A percentile compares a stretch with the other conserved stretches of the same genome.
Evolutionary conservation across 1,140 invertebrate species (phyloP).

Genomic region (Paracyclopina nana): DNA sequence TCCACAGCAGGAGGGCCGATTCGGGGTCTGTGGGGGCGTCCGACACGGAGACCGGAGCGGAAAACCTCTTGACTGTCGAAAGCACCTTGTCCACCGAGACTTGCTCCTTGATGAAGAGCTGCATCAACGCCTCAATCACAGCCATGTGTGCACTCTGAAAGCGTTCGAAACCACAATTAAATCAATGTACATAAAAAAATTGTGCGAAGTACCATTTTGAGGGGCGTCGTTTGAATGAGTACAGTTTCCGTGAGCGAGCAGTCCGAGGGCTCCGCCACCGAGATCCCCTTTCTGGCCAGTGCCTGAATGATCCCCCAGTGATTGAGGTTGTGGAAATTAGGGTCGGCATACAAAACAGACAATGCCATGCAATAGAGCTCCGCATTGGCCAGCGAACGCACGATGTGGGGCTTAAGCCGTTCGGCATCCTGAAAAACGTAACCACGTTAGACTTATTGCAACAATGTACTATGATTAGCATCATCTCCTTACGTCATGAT

Average conservation of each 20-base stretch:
- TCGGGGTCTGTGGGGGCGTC: constrained; percentile 63
- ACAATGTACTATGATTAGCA: too few relatives aligned
- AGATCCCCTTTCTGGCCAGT: constrained; percentile 71
- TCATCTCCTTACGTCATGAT: constrained; percentile 53
- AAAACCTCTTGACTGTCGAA: too few relatives aligned
- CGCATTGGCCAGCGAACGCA: constrained; percentile 73
- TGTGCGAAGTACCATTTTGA: constrained; percentile 52
- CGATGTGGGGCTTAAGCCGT: constrained; percentile 77
- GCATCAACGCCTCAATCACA: constrained; percentile 92
- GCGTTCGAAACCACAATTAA: not conserved
- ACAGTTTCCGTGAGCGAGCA: constrained; percentile 80
- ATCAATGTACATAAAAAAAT: constrained; percentile 2
- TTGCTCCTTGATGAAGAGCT: constrained; percentile 77
- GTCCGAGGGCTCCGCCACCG: constrained; percentile 59
- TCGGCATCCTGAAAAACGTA: constrained; percentile 50
- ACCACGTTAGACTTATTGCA: not conserved
- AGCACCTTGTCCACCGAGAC: constrained; percentile 72
- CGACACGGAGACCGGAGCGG: constrained; percentile 36
- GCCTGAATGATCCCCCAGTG: constrained; percentile 68
- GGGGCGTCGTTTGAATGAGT: constrained; percentile 81
- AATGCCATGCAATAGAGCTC: constrained; percentile 88
- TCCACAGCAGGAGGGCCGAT: constrained; percentile 70
- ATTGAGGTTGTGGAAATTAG: constrained; percentile 81
- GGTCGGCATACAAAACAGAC: constrained; percentile 89
- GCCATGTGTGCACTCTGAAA: constrained; percentile 77